These are phyloP conservation scores for Octonoba sinensis DNA, from an alignment of 2,888 invertebrate genomes.

Conservation along the genomic window DNA sequence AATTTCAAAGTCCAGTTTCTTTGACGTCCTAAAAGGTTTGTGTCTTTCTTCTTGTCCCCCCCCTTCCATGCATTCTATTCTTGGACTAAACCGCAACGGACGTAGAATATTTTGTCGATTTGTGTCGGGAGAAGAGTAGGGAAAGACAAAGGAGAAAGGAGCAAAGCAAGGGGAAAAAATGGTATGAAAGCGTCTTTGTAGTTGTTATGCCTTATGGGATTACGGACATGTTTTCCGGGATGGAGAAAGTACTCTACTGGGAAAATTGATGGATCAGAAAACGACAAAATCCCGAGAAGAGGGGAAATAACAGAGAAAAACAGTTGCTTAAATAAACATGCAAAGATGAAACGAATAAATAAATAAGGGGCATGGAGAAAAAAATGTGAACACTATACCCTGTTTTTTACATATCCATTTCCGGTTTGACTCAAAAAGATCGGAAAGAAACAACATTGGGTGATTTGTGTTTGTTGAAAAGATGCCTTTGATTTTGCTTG, in stretches of 20 bases:
- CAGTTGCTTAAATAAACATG: constrained; percentile 21
- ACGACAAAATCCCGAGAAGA: constrained; percentile 10
- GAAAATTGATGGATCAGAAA: constrained; percentile 61
- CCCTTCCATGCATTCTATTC: constrained; percentile 15
- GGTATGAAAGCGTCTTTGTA: constrained; percentile 39
- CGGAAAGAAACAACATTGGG: constrained; percentile 16
- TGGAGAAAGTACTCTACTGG: constrained; percentile 35
- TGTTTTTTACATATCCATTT: constrained; percentile 23
- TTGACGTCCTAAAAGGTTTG: constrained; percentile 51
- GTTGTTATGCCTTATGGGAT: constrained; percentile 63
- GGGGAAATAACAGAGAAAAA: constrained; percentile 13
- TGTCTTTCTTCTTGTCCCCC: neutral
- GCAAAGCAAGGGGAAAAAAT: neutral
- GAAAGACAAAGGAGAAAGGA: constrained; percentile 11
- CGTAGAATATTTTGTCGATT: constrained; percentile 10
- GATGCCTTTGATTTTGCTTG: constrained; percentile 38
- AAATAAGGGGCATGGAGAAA: constrained; percentile 5
- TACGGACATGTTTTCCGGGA: constrained; percentile 58
- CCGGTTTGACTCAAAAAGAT: neutral
- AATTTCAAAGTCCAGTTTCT: constrained; percentile 40
- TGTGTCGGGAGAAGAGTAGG: neutral
- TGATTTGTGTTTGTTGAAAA: constrained; percentile 24
- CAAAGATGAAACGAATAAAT: constrained; percentile 29
- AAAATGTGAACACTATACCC: constrained; percentile 16
- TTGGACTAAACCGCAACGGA: constrained; percentile 43